Evolutionary conservation across 2,888 invertebrate species (phyloP).

Genomic region (Phanerotoma sp.): DNA sequence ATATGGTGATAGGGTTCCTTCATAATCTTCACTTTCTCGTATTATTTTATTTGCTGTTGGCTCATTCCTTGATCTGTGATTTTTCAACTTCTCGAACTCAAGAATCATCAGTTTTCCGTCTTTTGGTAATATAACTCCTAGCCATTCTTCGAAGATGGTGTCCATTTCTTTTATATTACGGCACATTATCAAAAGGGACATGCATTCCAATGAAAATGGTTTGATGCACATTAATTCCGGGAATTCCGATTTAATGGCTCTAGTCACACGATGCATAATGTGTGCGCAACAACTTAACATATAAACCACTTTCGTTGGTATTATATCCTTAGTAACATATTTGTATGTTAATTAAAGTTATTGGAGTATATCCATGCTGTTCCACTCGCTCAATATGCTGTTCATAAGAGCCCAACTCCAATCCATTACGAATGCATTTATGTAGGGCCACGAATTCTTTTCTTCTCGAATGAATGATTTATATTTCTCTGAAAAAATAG

Average conservation of each 20-base stretch:
- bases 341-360: neutral
- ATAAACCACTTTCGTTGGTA: neutral
- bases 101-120: neutral
- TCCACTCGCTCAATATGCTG: conserved; percentile 2
- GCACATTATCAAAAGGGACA: neutral
- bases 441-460: neutral
- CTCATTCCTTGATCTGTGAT: neutral
- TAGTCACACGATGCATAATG: neutral
- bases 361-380: neutral
- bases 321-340: neutral
- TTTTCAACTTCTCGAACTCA: neutral
- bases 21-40: no score
- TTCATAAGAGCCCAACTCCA: conserved; percentile 10
- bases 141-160: no score
- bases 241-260: neutral
- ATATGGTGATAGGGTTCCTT: no score
- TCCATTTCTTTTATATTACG: neutral
- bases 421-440: neutral
- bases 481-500: neutral
- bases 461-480: neutral
- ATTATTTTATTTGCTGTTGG: neutral
- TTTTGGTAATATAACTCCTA: no score
- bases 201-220: neutral
- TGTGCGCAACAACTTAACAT: conserved; percentile 1
- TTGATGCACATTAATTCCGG: neutral